Evolutionary conservation across 2,797 vertebrate species (phyloP).

Genomic region (Melanotaenia boesemani): DNA sequence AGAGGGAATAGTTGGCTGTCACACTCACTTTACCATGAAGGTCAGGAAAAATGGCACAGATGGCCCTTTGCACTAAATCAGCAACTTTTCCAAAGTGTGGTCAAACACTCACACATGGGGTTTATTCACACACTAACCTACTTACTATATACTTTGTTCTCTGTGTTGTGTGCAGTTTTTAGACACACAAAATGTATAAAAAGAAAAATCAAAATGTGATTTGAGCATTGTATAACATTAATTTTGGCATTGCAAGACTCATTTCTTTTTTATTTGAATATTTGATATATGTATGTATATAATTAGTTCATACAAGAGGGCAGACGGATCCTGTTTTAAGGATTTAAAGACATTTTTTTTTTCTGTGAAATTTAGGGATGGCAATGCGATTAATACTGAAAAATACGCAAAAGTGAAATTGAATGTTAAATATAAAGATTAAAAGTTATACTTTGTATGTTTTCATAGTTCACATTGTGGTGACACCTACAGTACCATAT

Average conservation of each 20-base stretch:
- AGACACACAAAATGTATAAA: neutral
- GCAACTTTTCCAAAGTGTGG: conserved; percentile 77
- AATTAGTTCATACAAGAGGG: neutral
- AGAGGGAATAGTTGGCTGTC: conserved; percentile 62
- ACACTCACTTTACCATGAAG: conserved; percentile 74
- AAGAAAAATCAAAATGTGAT: neutral
- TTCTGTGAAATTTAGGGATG: neutral
- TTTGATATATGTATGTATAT: neutral
- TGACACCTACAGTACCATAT: neutral
- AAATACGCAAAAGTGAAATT: neutral
- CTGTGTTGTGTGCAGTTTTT: conserved; percentile 23
- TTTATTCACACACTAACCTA: conserved; percentile 69
- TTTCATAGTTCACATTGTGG: neutral
- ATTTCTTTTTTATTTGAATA: neutral
- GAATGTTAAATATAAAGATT: neutral
- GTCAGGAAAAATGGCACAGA: conserved; percentile 79
- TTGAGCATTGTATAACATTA: neutral
- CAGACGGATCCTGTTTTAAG: neutral
- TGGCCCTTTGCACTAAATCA: conserved; percentile 83
- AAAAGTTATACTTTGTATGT: neutral
- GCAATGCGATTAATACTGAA: neutral
- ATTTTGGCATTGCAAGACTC: neutral
- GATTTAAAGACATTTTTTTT: neutral
- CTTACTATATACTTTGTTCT: conserved; percentile 41
- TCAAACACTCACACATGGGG: conserved; percentile 71